Percentiles rank a stretch among this genome's conserved stretches.
Evolutionary conservation across 2,888 invertebrate species (phyloP).

Genomic region (Tipula helvola): DNA sequence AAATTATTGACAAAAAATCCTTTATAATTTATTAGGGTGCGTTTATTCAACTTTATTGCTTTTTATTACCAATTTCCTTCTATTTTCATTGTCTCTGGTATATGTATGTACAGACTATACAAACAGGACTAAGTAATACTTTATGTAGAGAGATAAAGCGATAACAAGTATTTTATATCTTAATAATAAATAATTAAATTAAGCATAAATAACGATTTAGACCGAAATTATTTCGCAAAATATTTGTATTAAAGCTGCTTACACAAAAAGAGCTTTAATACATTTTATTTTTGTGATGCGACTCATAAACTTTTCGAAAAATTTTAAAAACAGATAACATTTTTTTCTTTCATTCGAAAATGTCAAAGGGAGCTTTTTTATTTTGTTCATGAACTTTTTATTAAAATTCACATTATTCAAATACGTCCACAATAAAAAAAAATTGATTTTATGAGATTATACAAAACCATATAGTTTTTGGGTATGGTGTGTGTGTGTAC

Average conservation of each 20-base stretch:
- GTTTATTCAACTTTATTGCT: not conserved
- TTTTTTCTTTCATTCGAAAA: not conserved
- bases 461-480: too few relatives aligned
- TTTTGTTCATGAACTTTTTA: not conserved
- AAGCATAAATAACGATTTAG: not conserved
- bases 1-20: not conserved
- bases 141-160: not conserved
- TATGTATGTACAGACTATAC: not conserved
- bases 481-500: too few relatives aligned
- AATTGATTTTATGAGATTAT: not conserved
- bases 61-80: too few relatives aligned
- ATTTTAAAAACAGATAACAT: not conserved
- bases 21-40: not conserved
- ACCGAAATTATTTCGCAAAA: not conserved
- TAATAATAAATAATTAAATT: not conserved
- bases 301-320: too few relatives aligned
- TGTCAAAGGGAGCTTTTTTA: not conserved
- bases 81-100: not conserved
- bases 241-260: not conserved
- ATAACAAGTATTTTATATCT: not conserved
- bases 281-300: not conserved
- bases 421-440: too few relatives aligned
- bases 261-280: not conserved
- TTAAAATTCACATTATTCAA: too few relatives aligned
- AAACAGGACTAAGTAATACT: not conserved